phyloP scores from a whole-genome alignment of 2,888 invertebrate species.

The Zaprionus obscuricornis region DNA sequence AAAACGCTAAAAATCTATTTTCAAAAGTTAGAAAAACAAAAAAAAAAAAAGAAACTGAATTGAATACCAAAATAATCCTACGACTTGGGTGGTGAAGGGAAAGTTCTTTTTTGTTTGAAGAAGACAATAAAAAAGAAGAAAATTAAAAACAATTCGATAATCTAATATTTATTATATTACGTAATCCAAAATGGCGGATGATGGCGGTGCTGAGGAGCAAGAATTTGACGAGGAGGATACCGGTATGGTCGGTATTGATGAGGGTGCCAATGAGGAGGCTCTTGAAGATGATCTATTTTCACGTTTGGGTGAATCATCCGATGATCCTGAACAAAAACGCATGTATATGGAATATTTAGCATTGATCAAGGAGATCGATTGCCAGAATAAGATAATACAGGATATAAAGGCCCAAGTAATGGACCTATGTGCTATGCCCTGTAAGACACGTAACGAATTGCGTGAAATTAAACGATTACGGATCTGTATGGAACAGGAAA shows the following conservation, averaged over 20 bases:
- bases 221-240: constrained; percentile 50
- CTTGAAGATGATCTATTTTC: constrained; percentile 68
- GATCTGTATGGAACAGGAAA: constrained; percentile 80
- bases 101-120: too few relatives aligned
- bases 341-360: constrained; percentile 76
- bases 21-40: too few relatives aligned
- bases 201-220: constrained; percentile 48
- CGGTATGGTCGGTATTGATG: constrained; percentile 21
- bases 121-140: too few relatives aligned
- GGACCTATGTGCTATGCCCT: constrained; percentile 65
- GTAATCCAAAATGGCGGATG: constrained; percentile 54
- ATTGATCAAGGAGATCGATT: constrained; percentile 77
- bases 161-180: neutral
- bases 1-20: neutral
- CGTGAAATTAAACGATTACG: constrained; percentile 74
- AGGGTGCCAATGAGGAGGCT: constrained; percentile 47
- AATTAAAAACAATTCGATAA: too few relatives aligned
- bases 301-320: constrained; percentile 68
- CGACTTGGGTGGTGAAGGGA: too few relatives aligned
- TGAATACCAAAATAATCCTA: too few relatives aligned
- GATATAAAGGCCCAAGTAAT: constrained; percentile 76
- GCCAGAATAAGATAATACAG: constrained; percentile 78
- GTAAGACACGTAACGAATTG: constrained; percentile 73
- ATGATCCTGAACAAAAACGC: constrained; percentile 75
- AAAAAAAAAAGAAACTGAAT: constrained; percentile 14